These are phyloP conservation scores for Calidris pygmaea DNA, from an alignment of 2,113 vertebrate species.

Conservation along the genomic window DNA sequence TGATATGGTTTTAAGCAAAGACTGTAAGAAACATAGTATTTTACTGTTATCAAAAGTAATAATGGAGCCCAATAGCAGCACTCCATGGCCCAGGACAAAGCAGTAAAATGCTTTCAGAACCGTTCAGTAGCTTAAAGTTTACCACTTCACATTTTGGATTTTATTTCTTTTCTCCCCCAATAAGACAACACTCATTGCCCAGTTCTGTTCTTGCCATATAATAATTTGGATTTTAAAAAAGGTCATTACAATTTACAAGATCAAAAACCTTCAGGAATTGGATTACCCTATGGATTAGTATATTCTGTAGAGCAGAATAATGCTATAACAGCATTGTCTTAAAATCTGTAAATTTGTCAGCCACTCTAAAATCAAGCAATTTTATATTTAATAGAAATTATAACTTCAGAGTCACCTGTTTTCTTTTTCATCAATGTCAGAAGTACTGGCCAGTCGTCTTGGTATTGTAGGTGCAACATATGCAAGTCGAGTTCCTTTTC, in stretches of 20 bases:
- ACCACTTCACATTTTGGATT: background rate
- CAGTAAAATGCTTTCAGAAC: background rate
- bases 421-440: constrained; percentile 97
- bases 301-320: background rate
- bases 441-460: constrained; percentile 91
- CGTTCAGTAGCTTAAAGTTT: background rate
- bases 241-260: background rate
- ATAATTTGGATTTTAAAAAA: background rate
- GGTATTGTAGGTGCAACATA: constrained; percentile 96
- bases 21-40: background rate
- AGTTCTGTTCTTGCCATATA: background rate
- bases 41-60: background rate
- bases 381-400: background rate
- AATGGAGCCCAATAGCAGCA: background rate
- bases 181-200: background rate
- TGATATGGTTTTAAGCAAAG: background rate
- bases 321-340: background rate
- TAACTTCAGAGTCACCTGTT: constrained; percentile 81
- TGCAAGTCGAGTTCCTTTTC: constrained; percentile 88
- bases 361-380: background rate
- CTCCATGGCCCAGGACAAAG: background rate
- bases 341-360: background rate
- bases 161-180: background rate
- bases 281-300: background rate
- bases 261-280: background rate